These are phyloP conservation scores for Glareola pratincola DNA, from an alignment of 2,113 vertebrate species.

Conservation along the genomic window DNA sequence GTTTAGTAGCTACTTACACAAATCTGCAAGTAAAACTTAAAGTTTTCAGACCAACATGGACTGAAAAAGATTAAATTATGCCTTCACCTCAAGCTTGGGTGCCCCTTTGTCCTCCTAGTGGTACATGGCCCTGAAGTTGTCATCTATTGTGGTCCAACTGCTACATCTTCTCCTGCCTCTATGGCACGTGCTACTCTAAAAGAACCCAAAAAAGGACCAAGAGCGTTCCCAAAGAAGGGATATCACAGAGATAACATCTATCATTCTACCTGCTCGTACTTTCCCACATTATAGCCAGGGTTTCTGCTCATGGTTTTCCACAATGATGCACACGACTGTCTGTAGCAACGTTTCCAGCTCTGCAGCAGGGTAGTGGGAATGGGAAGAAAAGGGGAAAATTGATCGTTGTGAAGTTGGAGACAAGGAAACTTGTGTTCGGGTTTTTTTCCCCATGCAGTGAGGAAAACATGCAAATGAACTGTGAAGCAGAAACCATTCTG, in stretches of 20 bases:
- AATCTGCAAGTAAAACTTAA: not conserved
- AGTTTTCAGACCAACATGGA: not conserved
- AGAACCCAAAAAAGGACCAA: not conserved
- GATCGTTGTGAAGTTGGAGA: conserved; percentile 8
- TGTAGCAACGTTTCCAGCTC: not conserved
- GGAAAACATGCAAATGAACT: conserved; percentile 54
- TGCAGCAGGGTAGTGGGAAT: not conserved
- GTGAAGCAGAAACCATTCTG: conserved; percentile 55
- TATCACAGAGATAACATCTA: not conserved
- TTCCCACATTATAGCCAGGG: not conserved
- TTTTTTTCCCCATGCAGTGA: conserved; percentile 1
- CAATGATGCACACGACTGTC: rapidly evolving
- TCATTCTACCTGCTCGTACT: not conserved
- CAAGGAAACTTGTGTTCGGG: conserved; percentile 23
- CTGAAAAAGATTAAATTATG: not conserved
- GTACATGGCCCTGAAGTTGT: not conserved
- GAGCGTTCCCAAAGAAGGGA: not conserved
- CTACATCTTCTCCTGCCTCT: not conserved
- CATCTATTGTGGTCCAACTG: not conserved
- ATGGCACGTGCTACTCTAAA: not conserved
- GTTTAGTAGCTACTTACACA: not conserved
- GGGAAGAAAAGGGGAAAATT: not conserved
- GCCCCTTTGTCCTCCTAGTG: not conserved
- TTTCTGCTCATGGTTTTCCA: not conserved
- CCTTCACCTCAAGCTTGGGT: not conserved